Percentiles rank a stretch among this genome's conserved stretches.
phyloP scores from a whole-genome alignment of 2,113 vertebrate species.

The Cyanoderma ruficeps region DNA sequence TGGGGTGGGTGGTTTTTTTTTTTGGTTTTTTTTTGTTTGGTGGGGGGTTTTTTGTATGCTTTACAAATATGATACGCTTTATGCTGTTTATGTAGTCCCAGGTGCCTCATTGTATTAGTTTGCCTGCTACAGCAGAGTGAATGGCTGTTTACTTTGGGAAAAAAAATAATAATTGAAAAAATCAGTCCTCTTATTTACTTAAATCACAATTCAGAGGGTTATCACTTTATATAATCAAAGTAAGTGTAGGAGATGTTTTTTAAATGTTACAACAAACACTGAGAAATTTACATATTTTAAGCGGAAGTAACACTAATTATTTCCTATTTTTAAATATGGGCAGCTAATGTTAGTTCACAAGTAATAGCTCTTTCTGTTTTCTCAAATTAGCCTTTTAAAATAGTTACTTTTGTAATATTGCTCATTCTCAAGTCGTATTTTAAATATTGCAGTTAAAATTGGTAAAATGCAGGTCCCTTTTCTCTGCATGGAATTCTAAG shows the following conservation, averaged over 20 bases:
- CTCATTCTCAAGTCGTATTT: background rate
- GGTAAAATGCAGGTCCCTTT: background rate
- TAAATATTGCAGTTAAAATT: background rate
- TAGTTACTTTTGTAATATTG: background rate
- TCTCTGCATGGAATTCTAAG: background rate
- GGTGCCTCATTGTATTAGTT: background rate
- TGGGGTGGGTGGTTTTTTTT: background rate
- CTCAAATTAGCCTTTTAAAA: background rate
- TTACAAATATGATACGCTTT: background rate
- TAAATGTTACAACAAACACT: background rate
- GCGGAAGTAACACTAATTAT: background rate
- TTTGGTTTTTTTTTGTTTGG: no score
- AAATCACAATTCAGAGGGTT: background rate
- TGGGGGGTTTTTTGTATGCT: background rate
- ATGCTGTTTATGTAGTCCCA: background rate
- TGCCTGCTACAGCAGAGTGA: background rate
- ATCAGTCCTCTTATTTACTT: background rate
- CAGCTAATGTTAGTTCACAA: background rate
- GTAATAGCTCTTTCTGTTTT: background rate
- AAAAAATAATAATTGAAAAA: background rate
- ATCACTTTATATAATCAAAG: background rate
- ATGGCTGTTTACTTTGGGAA: background rate
- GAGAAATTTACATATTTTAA: background rate
- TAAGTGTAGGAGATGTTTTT: background rate
- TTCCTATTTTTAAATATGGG: background rate